phyloP scores from a whole-genome alignment of 2,888 invertebrate genomes.

The Lasioglossum marginatum region DNA sequence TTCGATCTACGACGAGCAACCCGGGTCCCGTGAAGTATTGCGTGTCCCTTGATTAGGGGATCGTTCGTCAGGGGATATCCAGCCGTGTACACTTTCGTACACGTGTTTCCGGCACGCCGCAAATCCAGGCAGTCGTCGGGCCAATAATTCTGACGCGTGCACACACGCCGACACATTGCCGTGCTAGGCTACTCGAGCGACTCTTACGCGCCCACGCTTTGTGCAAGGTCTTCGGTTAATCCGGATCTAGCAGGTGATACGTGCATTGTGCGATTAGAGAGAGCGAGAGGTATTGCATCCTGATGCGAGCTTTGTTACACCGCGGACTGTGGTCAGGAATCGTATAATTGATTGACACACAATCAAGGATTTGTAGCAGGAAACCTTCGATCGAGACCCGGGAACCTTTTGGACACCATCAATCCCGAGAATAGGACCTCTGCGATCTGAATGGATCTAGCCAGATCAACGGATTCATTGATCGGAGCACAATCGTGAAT shows the following conservation, averaged over 20 bases:
- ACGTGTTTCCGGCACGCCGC: not conserved
- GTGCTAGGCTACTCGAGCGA: slow-evolving; percentile 31
- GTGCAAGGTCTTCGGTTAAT: slow-evolving; percentile 36
- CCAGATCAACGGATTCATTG: not conserved
- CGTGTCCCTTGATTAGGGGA: slow-evolving; percentile 79
- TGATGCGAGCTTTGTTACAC: not conserved
- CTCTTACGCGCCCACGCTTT: slow-evolving; percentile 32
- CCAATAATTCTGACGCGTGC: slow-evolving; percentile 23
- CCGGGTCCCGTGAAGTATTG: slow-evolving; percentile 76
- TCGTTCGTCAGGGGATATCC: slow-evolving; percentile 11
- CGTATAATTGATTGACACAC: slow-evolving; percentile 4
- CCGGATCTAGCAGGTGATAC: slow-evolving; percentile 31
- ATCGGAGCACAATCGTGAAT: not conserved
- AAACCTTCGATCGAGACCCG: not conserved
- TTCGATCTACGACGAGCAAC: slow-evolving; percentile 74
- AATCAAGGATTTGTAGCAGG: not conserved
- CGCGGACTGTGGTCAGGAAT: not conserved
- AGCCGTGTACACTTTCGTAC: not conserved
- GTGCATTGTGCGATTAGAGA: slow-evolving; percentile 16
- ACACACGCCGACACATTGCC: slow-evolving; percentile 21
- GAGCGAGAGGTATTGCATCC: not conserved
- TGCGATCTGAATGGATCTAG: not conserved
- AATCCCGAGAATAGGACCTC: not conserved
- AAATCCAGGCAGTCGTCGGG: slow-evolving; percentile 24
- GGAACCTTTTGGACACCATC: not conserved